phyloP scores from a whole-genome alignment of 1,140 invertebrate species.

The Periplaneta americana region DNA sequence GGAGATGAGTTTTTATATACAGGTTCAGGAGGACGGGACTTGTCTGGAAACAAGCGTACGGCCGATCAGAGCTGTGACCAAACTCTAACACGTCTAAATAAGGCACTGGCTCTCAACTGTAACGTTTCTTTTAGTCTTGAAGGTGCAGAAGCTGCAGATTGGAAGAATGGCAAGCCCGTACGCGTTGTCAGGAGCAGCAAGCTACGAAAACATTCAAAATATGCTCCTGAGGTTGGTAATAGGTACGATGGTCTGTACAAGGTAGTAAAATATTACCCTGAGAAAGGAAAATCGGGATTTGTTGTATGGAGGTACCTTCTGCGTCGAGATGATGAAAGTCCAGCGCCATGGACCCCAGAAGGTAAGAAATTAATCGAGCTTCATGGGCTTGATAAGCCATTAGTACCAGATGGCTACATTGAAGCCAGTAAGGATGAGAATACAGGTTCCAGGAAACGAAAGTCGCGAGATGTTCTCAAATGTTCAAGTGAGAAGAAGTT shows the following conservation, averaged over 20 bases:
- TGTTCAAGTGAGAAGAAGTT: slow-evolving; percentile 33
- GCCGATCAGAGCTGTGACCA: slow-evolving; percentile 79
- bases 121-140: slow-evolving; percentile 57
- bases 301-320: slow-evolving; percentile 77
- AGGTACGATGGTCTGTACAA: slow-evolving; percentile 75
- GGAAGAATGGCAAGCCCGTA: slow-evolving; percentile 70
- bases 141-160: slow-evolving; percentile 67
- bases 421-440: slow-evolving; percentile 50
- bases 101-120: slow-evolving; percentile 74
- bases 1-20: slow-evolving; percentile 82
- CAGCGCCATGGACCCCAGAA: slow-evolving; percentile 74
- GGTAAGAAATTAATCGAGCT: slow-evolving; percentile 50
- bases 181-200: slow-evolving; percentile 76
- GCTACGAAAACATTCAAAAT: slow-evolving; percentile 67
- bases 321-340: slow-evolving; percentile 68
- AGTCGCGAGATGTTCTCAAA: neutral
- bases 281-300: slow-evolving; percentile 73
- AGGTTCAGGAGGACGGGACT: slow-evolving; percentile 74
- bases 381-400: slow-evolving; percentile 37
- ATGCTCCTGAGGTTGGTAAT: slow-evolving; percentile 69
- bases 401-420: slow-evolving; percentile 67
- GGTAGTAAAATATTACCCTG: slow-evolving; percentile 79
- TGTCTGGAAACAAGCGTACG: slow-evolving; percentile 78
- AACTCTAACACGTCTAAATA: slow-evolving; percentile 69
- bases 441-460: slow-evolving; percentile 16